Evolutionary conservation across 2,113 vertebrate genomes (phyloP).

Genomic region (Zapus hudsonius): DNA sequence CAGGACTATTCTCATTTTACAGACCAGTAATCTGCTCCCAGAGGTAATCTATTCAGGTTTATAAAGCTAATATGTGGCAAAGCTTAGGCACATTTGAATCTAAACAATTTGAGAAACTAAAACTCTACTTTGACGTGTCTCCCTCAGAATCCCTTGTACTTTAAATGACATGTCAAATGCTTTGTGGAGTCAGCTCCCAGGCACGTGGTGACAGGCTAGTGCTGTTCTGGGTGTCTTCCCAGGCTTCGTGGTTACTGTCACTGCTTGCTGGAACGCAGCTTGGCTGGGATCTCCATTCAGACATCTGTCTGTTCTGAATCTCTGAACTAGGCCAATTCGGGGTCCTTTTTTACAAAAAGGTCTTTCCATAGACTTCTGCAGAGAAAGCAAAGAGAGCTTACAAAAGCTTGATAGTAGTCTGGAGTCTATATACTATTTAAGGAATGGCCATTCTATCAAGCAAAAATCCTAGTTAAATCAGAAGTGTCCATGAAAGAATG

Average conservation of each 20-base stretch:
- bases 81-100: not conserved
- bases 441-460: not conserved
- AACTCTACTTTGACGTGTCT: not conserved
- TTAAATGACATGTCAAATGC: not conserved
- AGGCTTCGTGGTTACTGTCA: not conserved
- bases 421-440: not conserved
- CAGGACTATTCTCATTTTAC: not conserved
- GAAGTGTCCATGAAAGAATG: not conserved
- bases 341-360: not conserved
- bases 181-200: not conserved
- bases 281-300: not conserved
- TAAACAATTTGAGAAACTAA: not conserved
- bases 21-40: not conserved
- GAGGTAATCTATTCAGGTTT: not conserved
- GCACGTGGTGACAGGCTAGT: not conserved
- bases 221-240: not conserved
- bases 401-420: not conserved
- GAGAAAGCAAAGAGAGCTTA: not conserved
- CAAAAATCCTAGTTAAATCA: not conserved
- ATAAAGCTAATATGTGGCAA: not conserved
- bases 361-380: not conserved
- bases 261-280: not conserved
- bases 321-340: not conserved
- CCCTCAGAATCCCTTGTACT: not conserved
- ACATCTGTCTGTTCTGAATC: not conserved